These are phyloP conservation scores for Cryptus armator DNA, from an alignment of 2,888 invertebrate genomes.

Conservation along the genomic window DNA sequence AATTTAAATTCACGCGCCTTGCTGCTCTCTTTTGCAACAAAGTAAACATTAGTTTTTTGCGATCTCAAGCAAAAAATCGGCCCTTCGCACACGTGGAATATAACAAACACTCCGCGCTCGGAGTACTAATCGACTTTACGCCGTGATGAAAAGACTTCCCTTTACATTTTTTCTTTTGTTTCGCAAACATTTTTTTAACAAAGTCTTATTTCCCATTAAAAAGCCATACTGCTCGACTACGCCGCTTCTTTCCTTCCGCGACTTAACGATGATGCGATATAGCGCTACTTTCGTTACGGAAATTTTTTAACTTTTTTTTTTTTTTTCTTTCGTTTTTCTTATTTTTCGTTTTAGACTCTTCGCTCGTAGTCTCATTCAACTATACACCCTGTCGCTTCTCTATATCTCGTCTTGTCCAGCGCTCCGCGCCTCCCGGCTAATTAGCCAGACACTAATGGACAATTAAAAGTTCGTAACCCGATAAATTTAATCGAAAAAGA, in stretches of 20 bases:
- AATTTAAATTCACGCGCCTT: conserved; percentile 20
- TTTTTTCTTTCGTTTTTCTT: neutral
- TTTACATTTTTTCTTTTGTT: conserved; percentile 21
- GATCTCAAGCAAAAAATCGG: neutral
- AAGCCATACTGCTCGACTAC: neutral
- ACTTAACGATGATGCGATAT: neutral
- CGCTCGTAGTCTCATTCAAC: conserved; percentile 27
- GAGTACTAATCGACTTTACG: conserved; percentile 34
- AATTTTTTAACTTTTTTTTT: neutral
- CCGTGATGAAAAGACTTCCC: conserved; percentile 3
- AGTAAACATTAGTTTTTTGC: conserved; percentile 30
- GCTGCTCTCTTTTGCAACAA: neutral
- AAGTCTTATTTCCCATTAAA: conserved; percentile 24
- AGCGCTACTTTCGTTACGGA: neutral
- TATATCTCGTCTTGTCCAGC: conserved; percentile 34
- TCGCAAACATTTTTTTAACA: neutral
- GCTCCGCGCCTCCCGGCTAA: conserved; percentile 64
- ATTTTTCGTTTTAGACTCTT: conserved; percentile 24
- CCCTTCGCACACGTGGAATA: conserved; percentile 12
- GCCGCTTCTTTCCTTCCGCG: conserved; percentile 11
- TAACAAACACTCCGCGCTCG: conserved; percentile 26
- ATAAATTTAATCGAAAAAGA: conserved; percentile 78
- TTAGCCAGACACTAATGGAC: conserved; percentile 75
- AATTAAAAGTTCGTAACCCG: conserved; percentile 77
- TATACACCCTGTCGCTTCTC: conserved; percentile 22